These are phyloP conservation scores for Diaphora mendica DNA, from an alignment of 2,888 invertebrate species.

Conservation along the genomic window DNA sequence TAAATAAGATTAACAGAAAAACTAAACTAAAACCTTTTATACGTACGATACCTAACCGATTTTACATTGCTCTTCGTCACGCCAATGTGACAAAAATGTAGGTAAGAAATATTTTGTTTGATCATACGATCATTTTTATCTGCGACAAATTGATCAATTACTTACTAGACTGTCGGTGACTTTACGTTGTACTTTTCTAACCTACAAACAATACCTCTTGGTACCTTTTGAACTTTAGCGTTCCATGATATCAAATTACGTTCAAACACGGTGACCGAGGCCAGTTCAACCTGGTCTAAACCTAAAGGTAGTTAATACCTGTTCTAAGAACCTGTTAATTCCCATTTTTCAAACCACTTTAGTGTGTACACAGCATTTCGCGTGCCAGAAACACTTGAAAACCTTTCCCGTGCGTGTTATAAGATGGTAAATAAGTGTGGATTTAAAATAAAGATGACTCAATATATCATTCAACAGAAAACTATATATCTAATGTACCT, in stretches of 20 bases:
- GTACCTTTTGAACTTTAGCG: neutral
- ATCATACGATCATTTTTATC: neutral
- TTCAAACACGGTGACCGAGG: neutral
- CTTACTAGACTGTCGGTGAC: no score
- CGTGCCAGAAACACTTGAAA: neutral
- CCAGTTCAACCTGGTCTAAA: neutral
- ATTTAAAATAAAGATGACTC: neutral
- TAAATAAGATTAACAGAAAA: neutral
- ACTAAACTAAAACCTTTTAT: neutral
- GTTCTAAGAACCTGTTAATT: neutral
- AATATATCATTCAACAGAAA: neutral
- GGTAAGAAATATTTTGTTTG: neutral
- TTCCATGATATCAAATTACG: neutral
- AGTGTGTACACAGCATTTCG: neutral
- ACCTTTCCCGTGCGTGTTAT: neutral
- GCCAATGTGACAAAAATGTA: neutral
- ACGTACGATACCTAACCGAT: neutral
- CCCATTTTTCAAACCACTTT: neutral
- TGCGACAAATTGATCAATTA: no score
- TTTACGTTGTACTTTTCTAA: no score
- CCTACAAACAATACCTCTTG: no score
- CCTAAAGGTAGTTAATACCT: neutral
- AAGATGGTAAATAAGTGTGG: neutral
- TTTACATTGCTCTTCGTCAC: neutral
- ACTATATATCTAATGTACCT: conserved; percentile 5